Base-by-base conservation (phyloP, 2,888 invertebrate species). In the Mythimna albipuncta region DNA sequence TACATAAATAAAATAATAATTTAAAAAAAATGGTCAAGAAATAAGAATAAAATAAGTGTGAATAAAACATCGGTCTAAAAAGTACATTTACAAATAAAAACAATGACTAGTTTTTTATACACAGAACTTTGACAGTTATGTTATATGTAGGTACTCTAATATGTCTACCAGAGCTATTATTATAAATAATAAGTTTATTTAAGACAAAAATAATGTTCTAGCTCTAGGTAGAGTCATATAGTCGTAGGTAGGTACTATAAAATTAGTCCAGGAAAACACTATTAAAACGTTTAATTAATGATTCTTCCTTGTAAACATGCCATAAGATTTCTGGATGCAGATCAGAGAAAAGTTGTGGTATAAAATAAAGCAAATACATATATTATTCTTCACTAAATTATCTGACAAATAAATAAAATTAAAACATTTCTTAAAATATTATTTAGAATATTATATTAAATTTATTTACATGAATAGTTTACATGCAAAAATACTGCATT, bases 261-360 rank as follows among this genome's bases (percentile, higher is more conserved):
- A 47, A 1, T 38, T 32, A 13, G 52, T 1, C 4, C 11, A 59
- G 52, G 59, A 52, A 73, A 76, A 35, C 10, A 21, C 16, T 21
- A 4, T 3, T 38, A 41, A 41, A 58, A 9, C 3, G 21, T 19
- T 64, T 19, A 13, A 13, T 47, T 2, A 38, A n/a, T 26, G 11
- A n/a, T 57, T 50, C 19, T 72, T 74, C 55, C 72, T 72, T 9
- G n/a, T 64, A 35, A 55, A 9, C 7, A 0, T 4, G n/a, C 0
- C 50, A 50, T 32, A 21, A 32, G 50, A 41, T 52, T 44, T 65
- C 19, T 21, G 38, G 47, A 21, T 41, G 19, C 4, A n/a, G 62
- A 44, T 44, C 9, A 19, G 13, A 50, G 55, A 32, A 57, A n/a
- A n/a, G 7, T 58, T 3, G 10, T 44, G 0, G 35, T 19, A 4